Evolutionary conservation across 1,140 invertebrate species (phyloP).

Genomic region (Caenorhabditis inopinata): DNA sequence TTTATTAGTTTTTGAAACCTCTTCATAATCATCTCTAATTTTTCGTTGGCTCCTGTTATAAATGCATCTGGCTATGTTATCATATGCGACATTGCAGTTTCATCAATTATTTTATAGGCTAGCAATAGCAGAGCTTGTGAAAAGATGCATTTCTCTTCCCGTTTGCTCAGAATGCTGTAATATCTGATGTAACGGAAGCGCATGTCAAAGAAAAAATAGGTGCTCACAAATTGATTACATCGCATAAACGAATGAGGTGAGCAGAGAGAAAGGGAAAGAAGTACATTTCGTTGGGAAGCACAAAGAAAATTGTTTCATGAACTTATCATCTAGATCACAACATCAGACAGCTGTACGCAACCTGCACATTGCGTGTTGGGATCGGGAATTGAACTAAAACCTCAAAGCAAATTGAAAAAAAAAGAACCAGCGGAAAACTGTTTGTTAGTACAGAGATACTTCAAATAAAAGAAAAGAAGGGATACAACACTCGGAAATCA

Average conservation of each 20-base stretch:
- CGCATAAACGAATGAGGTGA: neutral
- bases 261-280: neutral
- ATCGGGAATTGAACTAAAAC: too few relatives aligned
- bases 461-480: neutral
- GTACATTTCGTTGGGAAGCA: slow-evolving; percentile 1
- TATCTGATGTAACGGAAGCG: neutral
- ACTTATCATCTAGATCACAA: neutral
- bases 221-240: slow-evolving; percentile 26
- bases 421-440: neutral
- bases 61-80: neutral
- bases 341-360: slow-evolving; percentile 14
- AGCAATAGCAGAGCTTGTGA: neutral
- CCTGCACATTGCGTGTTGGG: neutral
- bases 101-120: slow-evolving; percentile 17
- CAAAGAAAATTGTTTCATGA: neutral
- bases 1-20: too few relatives aligned
- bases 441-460: slow-evolving; percentile 25
- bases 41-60: neutral
- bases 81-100: slow-evolving; percentile 2
- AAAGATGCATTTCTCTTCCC: neutral
- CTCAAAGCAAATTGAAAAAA: neutral
- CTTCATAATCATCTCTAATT: too few relatives aligned
- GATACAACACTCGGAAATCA: neutral
- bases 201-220: slow-evolving; percentile 12
- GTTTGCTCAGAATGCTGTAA: neutral